phyloP scores from a whole-genome alignment of 2,113 vertebrate genomes.

The Pyrgilauda ruficollis region DNA sequence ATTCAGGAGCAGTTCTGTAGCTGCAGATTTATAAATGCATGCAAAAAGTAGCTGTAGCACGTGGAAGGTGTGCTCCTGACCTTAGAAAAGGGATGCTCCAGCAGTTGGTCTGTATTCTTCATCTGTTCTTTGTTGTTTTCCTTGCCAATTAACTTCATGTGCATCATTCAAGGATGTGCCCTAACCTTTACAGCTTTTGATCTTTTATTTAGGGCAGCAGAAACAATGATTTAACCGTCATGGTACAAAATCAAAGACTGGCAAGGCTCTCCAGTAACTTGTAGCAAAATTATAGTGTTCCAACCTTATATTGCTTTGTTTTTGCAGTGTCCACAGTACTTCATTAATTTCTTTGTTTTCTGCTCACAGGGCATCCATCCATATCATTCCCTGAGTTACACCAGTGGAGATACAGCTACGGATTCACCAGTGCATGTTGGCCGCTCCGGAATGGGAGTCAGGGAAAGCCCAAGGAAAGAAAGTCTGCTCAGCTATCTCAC shows the following conservation, averaged over 20 bases:
- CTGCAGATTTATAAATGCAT: not conserved
- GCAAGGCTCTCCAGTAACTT: not conserved
- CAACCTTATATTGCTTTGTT: not conserved
- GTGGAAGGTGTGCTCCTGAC: not conserved
- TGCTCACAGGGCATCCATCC: constrained; percentile 88
- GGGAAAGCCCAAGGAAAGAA: constrained; percentile 94
- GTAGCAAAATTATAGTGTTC: not conserved
- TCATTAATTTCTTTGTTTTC: not conserved
- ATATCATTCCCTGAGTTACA: constrained; percentile 96
- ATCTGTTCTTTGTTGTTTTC: not conserved
- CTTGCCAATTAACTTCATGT: not conserved
- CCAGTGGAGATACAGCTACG: constrained; percentile 94
- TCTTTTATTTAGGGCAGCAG: not conserved
- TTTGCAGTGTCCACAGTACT: not conserved
- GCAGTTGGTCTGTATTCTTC: not conserved
- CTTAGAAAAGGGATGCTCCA: fast-evolving
- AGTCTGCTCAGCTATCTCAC: constrained; percentile 95
- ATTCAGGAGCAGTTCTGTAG: not conserved
- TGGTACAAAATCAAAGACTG: not conserved
- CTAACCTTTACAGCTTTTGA: not conserved
- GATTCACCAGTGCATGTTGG: constrained; percentile 93
- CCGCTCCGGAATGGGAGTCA: constrained; percentile 79
- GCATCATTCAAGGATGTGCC: not conserved
- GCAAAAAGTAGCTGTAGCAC: not conserved
- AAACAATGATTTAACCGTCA: not conserved